These are phyloP conservation scores for Stenurella melanura DNA, from an alignment of 2,888 invertebrate species.

Conservation along the genomic window DNA sequence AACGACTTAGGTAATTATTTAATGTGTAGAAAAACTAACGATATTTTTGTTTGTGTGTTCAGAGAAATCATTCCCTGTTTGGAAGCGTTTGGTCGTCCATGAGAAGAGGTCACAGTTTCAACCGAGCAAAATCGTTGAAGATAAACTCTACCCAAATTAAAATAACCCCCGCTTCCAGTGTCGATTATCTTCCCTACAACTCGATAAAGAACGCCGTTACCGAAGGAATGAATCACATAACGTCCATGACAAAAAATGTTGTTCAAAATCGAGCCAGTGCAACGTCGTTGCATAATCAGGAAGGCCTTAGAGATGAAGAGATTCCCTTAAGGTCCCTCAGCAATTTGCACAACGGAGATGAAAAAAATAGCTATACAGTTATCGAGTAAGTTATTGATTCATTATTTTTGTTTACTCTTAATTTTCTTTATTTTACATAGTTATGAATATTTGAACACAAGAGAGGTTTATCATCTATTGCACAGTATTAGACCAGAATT, in stretches of 20 bases:
- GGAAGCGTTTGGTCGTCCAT: constrained; percentile 97
- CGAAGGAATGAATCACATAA: constrained; percentile 77
- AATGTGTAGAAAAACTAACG: not conserved
- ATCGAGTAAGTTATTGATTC: constrained; percentile 80
- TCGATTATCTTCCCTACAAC: constrained; percentile 77
- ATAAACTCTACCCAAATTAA: constrained; percentile 75
- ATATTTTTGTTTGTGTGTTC: constrained; percentile 66
- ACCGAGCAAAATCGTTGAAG: constrained; percentile 77
- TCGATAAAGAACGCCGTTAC: constrained; percentile 76
- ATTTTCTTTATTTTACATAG: not conserved
- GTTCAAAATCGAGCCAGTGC: constrained; percentile 69
- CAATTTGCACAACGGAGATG: constrained; percentile 80
- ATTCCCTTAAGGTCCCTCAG: constrained; percentile 85
- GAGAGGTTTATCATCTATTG: not conserved
- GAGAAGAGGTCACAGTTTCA: constrained; percentile 82
- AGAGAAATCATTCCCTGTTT: constrained; percentile 97
- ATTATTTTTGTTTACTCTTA: not conserved
- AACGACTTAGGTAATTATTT: no score
- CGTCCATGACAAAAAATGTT: constrained; percentile 73
- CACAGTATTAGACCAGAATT: not conserved
- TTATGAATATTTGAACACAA: not conserved
- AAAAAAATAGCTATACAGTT: constrained; percentile 81
- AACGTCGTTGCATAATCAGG: constrained; percentile 68
- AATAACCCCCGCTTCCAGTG: constrained; percentile 72
- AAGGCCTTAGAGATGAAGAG: constrained; percentile 76